Base-by-base conservation (phyloP, 2,113 vertebrate genomes). In the Carlito syrichta region DNA sequence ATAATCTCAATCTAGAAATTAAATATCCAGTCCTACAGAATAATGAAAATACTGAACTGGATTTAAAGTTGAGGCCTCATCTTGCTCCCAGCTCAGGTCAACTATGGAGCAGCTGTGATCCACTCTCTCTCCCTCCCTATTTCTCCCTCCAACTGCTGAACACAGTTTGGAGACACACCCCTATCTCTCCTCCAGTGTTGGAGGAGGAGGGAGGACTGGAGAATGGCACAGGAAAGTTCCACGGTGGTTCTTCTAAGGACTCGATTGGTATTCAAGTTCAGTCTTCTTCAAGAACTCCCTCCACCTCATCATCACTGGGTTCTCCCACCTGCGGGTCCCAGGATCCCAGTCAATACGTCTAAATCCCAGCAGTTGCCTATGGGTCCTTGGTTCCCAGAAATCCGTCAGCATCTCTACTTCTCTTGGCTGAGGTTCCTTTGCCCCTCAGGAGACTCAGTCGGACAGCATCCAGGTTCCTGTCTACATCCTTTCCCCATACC, bases 101-200 rank as follows among this genome's bases (percentile, higher is more conserved):
- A 1, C n/a, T 48, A 0, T 62, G 12, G 43, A 32, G 30, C 32
- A 0, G 17, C 27, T 1, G 0, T 20, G 54, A 22, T 3, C 6
- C 8, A 5, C 25, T 81, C 16, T 73, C 60, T 22, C n/a, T 58
- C 8, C 62, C 58, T 50, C 12, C 32, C 32, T 8, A 6, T 12
- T 40, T 63, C 38, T 82, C 56, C 84, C n/a, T 45, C 77, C 38
- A 63, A 32, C 32, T 6, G 3, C 48, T 23, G 38, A 71, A 45
- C 63, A 12, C 3, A 20, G 50, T 81, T 73, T 63, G n/a, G 48
- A 38, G 56, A n/a, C 45, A 30, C 12, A 11, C 12, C 19, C 27
- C 1, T n/a, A n/a, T n/a, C n/a, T n/a, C 13, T 0, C 2, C 22
- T 11, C 6, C 5, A 13, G 25, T 20, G 12, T 1, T 76, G 35